phyloP scores from a whole-genome alignment of 1,140 invertebrate genomes.

The Tigriopus japonicus region DNA sequence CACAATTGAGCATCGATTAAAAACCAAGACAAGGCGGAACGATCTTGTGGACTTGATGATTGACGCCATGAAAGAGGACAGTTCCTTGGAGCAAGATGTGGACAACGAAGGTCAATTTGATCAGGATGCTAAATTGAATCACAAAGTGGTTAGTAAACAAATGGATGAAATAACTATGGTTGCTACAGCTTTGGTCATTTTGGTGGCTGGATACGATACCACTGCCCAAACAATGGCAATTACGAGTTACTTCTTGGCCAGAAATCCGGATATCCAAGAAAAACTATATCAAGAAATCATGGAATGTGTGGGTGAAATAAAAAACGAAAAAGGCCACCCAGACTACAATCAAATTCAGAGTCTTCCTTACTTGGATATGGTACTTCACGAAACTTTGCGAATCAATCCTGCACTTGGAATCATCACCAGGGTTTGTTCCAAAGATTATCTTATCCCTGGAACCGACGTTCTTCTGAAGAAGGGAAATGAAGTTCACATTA shows the following conservation, averaged over 20 bases:
- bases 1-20: background rate
- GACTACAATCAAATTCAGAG: background rate
- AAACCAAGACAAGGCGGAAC: background rate
- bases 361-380: background rate
- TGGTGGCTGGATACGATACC: slow-evolving; percentile 3
- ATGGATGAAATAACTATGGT: background rate
- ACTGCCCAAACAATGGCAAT: background rate
- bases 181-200: background rate
- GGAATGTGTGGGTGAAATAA: slow-evolving; percentile 20
- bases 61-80: background rate
- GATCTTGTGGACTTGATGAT: background rate
- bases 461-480: slow-evolving; percentile 12
- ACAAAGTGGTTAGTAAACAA: background rate
- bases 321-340: no score
- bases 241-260: slow-evolving; percentile 31
- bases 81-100: no score
- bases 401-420: background rate
- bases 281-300: no score
- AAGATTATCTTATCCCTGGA: slow-evolving; percentile 8
- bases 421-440: background rate
- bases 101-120: background rate
- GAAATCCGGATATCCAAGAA: slow-evolving; percentile 38
- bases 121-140: background rate
- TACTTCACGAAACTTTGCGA: background rate
- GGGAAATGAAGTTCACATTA: slow-evolving; percentile 15